Evolutionary conservation across 2,888 invertebrate species (phyloP).

Genomic region (Drosophila pullipes): DNA sequence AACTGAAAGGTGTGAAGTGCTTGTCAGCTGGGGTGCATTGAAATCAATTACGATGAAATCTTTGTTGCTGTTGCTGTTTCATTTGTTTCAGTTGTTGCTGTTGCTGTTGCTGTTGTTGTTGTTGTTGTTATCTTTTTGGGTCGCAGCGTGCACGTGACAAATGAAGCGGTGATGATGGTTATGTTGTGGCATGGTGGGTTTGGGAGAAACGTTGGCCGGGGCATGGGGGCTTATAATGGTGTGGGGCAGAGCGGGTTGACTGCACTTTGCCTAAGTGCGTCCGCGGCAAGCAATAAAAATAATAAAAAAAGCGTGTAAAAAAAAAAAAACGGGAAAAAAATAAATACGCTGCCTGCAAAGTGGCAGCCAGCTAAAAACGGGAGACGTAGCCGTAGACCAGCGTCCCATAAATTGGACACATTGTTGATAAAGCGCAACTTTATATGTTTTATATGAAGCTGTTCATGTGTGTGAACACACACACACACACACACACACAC

Average conservation of each 20-base stretch:
- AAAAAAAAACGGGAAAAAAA: neutral
- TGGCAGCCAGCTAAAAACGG: constrained; percentile 40
- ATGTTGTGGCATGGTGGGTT: neutral
- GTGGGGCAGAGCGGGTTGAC: constrained; percentile 45
- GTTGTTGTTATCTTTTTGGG: constrained; percentile 61
- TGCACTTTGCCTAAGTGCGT: constrained; percentile 69
- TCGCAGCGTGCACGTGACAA: constrained; percentile 62
- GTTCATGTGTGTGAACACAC: constrained; percentile 46
- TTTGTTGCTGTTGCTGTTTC: constrained; percentile 19
- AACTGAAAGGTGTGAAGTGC: constrained; percentile 49
- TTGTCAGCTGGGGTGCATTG: constrained; percentile 26
- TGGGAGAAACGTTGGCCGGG: too few species aligned
- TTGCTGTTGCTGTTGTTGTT: neutral
- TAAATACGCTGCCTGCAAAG: constrained; percentile 25
- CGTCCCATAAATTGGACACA: constrained; percentile 75
- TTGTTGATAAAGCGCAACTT: constrained; percentile 78
- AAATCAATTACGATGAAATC: constrained; percentile 69
- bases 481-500: constrained; percentile 6
- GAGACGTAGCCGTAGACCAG: constrained; percentile 24
- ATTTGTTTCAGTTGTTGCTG: neutral
- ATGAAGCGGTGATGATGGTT: constrained; percentile 41
- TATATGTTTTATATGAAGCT: constrained; percentile 79
- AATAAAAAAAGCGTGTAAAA: constrained; percentile 41
- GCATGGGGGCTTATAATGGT: neutral
- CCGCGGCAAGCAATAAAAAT: constrained; percentile 62